phyloP scores from a whole-genome alignment of 2,113 vertebrate genomes.

The Xiphophorus maculatus region DNA sequence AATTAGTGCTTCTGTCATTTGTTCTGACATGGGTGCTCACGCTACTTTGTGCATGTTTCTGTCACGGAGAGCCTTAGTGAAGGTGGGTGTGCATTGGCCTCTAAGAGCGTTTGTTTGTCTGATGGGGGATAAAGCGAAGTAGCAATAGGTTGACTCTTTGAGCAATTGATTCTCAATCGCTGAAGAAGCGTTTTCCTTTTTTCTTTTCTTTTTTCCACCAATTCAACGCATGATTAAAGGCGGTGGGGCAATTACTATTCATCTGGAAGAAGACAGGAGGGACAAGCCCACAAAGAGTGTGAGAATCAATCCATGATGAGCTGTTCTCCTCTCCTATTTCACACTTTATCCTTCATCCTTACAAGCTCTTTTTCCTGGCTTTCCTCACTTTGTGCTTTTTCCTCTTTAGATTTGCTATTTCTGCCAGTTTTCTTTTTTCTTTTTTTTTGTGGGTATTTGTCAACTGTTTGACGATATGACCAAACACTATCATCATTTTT shows the following conservation, averaged over 20 bases:
- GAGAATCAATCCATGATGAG: conserved; percentile 76
- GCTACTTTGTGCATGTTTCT: conserved; percentile 22
- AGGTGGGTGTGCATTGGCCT: conserved; percentile 12
- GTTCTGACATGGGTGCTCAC: conserved; percentile 41
- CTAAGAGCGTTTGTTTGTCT: conserved; percentile 2
- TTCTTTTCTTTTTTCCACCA: conserved; percentile 66
- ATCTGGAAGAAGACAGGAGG: conserved; percentile 71
- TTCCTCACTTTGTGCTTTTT: conserved; percentile 29
- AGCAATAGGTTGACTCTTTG: conserved; percentile 63
- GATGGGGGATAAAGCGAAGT: conserved; percentile 43
- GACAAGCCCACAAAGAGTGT: conserved; percentile 69
- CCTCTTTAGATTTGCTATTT: conserved; percentile 8
- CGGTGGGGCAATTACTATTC: conserved; percentile 76
- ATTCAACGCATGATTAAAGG: conserved; percentile 80
- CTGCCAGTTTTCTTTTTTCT: conserved; percentile 10
- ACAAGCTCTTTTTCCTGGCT: conserved; percentile 28
- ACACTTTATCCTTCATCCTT: conserved; percentile 10
- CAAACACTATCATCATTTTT: background rate
- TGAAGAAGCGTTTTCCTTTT: conserved; percentile 67
- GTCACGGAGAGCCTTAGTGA: conserved; percentile 7
- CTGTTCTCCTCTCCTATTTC: conserved; percentile 24
- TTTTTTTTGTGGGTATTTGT: background rate
- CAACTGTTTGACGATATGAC: background rate
- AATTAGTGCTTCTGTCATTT: conserved; percentile 71
- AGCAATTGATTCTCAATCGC: conserved; percentile 76